Evolutionary conservation across 2,113 vertebrate species (phyloP).

Genomic region (Malurus cyaneus): DNA sequence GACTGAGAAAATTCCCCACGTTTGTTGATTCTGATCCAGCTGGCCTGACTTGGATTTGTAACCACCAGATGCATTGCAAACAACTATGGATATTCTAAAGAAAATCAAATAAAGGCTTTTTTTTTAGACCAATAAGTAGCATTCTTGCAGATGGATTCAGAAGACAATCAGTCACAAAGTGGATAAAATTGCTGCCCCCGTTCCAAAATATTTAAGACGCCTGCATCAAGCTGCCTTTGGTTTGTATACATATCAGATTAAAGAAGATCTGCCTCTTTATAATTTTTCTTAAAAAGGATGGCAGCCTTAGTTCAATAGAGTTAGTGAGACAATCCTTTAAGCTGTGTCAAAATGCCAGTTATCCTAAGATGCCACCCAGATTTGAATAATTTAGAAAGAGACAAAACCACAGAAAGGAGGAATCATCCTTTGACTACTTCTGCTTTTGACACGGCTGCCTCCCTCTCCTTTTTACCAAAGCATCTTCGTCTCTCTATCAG

Average conservation of each 20-base stretch:
- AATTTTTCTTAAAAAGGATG: slow-evolving; percentile 84
- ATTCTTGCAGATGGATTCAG: slow-evolving; percentile 44
- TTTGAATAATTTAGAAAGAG: slow-evolving; percentile 81
- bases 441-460: slow-evolving; percentile 75
- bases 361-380: slow-evolving; percentile 87
- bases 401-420: slow-evolving; percentile 80
- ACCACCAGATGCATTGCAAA: slow-evolving; percentile 33
- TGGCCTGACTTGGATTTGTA: slow-evolving; percentile 36
- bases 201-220: slow-evolving; percentile 49
- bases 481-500: slow-evolving; percentile 87
- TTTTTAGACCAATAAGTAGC: slow-evolving; percentile 50
- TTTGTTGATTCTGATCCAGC: slow-evolving; percentile 46
- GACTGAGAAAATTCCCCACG: background rate
- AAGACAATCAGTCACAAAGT: slow-evolving; percentile 56
- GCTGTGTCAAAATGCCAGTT: slow-evolving; percentile 83
- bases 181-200: slow-evolving; percentile 29
- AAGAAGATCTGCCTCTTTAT: slow-evolving; percentile 83
- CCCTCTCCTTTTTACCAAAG: slow-evolving; percentile 74
- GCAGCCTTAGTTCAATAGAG: slow-evolving; percentile 76
- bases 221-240: slow-evolving; percentile 57
- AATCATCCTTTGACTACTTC: slow-evolving; percentile 81
- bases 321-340: slow-evolving; percentile 79
- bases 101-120: slow-evolving; percentile 41
- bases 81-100: slow-evolving; percentile 27
- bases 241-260: slow-evolving; percentile 79